Base-by-base conservation (phyloP, 1,140 invertebrate species). In the Centruroides vittatus region DNA sequence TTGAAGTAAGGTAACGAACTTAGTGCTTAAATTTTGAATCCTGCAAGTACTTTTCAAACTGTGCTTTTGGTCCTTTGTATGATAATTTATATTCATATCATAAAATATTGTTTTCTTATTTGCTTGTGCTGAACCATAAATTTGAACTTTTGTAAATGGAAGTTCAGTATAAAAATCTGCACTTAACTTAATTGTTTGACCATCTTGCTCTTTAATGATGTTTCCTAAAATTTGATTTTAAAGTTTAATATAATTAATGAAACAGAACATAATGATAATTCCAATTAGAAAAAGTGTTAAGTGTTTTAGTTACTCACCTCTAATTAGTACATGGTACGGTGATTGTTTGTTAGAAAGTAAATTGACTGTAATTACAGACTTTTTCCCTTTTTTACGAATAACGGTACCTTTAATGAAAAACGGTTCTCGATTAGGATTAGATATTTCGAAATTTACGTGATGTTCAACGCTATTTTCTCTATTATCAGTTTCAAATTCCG, bases 381-480 rank as follows among this genome's bases (percentile, higher is more conserved):
- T 64, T 50, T 47, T 10, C n/a, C 62, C 62, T 36, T 35, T 53
- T 7, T 59, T 47, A 13, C 36, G 58, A 35, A 61, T 56, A 47
- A 64, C 13, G 5, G 62, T 58, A n/a, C 62, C 62, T n/a, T 47
- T n/a, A 11, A 64, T 6, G 5, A 55, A 41, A 12, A 64, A 48
- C 9, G 62, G 59, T 35, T 49, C n/a, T 7, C 47, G 9, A 47
- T 55, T 5, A 1, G 56, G 62, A 10, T 55, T 3, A 9, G n/a
- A 12, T 5, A 64, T 3, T 35, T 47, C 12, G 9, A 64, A 35
- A 23, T 55, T 54, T n/a, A 59, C 56, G 23, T 58, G 11, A 51
- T 63, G 60, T 63, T 63, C 62, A 0, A 57, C 36, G 8, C 60
- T 34, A 34, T 58, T 49, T n/a, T 58, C 62, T 57, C 35, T 51